Conservation (phyloP, 2,113 vertebrate species). For the Furnarius figulus region DNA sequence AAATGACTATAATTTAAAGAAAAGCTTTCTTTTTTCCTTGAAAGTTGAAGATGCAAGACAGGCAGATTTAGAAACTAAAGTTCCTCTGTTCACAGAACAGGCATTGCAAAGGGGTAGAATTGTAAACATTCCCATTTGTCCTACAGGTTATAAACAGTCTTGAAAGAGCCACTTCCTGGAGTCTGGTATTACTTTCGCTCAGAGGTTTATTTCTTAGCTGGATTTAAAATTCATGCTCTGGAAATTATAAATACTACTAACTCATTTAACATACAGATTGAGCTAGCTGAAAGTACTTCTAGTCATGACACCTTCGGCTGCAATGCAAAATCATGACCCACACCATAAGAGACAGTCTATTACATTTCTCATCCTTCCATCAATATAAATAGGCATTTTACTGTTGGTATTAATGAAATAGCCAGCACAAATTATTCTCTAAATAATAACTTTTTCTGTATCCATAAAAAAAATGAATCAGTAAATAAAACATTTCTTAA, state of each 20-base stretch:
- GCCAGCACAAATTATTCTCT: background rate
- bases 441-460: background rate
- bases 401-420: background rate
- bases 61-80: slow-evolving; percentile 53
- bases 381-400: background rate
- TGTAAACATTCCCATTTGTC: slow-evolving; percentile 28
- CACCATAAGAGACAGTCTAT: background rate
- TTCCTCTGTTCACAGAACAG: slow-evolving; percentile 39
- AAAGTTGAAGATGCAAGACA: slow-evolving; percentile 48
- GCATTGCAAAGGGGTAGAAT: slow-evolving; percentile 1
- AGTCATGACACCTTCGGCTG: background rate
- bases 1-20: slow-evolving; percentile 67
- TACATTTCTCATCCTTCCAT: background rate
- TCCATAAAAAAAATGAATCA: background rate
- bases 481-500: background rate
- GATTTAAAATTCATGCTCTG: slow-evolving; percentile 1
- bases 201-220: background rate
- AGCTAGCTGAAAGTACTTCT: background rate
- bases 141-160: slow-evolving; percentile 37
- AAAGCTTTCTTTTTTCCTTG: slow-evolving; percentile 29
- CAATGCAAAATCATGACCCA: background rate
- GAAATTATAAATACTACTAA: slow-evolving; percentile 28
- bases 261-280: background rate
- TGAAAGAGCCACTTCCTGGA: background rate
- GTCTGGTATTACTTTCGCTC: background rate